These are phyloP conservation scores for Drosophila siamana DNA, from an alignment of 2,888 invertebrate species.

Conservation along the genomic window DNA sequence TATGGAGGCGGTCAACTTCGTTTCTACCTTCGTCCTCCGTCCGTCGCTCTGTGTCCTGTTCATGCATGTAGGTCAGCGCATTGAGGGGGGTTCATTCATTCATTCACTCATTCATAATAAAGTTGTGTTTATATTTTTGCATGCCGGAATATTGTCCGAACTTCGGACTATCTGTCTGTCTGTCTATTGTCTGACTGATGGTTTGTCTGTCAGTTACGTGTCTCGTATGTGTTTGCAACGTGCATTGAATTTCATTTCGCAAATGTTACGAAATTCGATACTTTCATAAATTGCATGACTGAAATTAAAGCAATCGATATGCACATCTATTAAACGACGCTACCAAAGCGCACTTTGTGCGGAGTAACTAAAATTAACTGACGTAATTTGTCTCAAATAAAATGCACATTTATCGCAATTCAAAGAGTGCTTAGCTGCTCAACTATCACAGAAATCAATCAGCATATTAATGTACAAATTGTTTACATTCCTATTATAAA, in stretches of 20 bases:
- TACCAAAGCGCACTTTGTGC: constrained; percentile 15
- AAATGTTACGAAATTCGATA: constrained; percentile 77
- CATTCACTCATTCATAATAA: constrained; percentile 42
- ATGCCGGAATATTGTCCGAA: constrained; percentile 53
- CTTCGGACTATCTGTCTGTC: constrained; percentile 27
- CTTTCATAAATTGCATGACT: constrained; percentile 51
- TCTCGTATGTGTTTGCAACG: constrained; percentile 15
- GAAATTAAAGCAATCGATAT: constrained; percentile 41
- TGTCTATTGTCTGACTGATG: constrained; percentile 24
- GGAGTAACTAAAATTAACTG: neutral
- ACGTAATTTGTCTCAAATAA: neutral
- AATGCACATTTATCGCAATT: neutral
- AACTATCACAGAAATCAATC: too few species aligned
- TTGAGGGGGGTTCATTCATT: constrained; percentile 60
- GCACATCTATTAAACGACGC: constrained; percentile 23
- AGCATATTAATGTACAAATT: too few species aligned
- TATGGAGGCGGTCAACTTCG: constrained; percentile 16
- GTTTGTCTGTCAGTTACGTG: constrained; percentile 43
- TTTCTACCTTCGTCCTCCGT: neutral
- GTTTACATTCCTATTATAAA: too few species aligned
- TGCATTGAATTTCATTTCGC: constrained; percentile 72
- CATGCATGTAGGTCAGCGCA: constrained; percentile 41
- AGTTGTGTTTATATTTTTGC: constrained; percentile 35
- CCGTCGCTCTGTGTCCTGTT: neutral
- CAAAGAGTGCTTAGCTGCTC: neutral